Conservation (phyloP, 1,140 invertebrate species). For the Zaprionus kolodkinae region DNA sequence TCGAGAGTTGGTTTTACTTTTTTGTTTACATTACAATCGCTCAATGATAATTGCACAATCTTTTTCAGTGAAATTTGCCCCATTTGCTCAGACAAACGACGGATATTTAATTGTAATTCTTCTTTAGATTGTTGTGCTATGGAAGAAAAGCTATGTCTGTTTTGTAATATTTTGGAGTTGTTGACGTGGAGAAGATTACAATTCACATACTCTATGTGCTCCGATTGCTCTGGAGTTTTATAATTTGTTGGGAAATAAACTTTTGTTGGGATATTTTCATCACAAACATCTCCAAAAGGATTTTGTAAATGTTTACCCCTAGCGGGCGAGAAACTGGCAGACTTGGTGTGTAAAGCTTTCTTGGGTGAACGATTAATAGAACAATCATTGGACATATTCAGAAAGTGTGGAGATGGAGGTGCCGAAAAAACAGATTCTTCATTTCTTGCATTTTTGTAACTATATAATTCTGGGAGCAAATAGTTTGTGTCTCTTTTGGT, state of each 20-base stretch:
- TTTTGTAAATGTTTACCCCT: conserved; percentile 54
- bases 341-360: conserved; percentile 46
- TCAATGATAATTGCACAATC: conserved; percentile 45
- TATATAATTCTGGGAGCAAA: conserved; percentile 44
- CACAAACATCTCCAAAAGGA: conserved; percentile 48
- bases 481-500: conserved; percentile 41
- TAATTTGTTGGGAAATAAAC: conserved; percentile 15
- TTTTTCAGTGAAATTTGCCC: conserved; percentile 40
- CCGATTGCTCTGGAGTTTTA: conserved; percentile 19
- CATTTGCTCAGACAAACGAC: conserved; percentile 78
- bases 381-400: conserved; percentile 49
- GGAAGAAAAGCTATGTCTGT: conserved; percentile 76
- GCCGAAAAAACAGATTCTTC: conserved; percentile 57
- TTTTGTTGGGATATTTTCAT: conserved; percentile 21
- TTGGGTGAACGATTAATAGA: conserved; percentile 27
- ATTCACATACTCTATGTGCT: conserved; percentile 32
- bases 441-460: conserved; percentile 25
- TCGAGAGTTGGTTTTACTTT: conserved; percentile 9
- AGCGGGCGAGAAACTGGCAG: conserved; percentile 68
- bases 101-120: conserved; percentile 76
- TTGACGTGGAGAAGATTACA: conserved; percentile 47
- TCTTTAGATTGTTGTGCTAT: conserved; percentile 64
- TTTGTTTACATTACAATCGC: conserved; percentile 62
- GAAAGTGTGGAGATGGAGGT: conserved; percentile 64
- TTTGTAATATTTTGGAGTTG: conserved; percentile 56